A percentile compares a stretch with the other conserved stretches of the same genome.
These are phyloP conservation scores for Hydropsyche tenuis DNA, from an alignment of 1,140 invertebrate genomes.

Conservation along the genomic window DNA sequence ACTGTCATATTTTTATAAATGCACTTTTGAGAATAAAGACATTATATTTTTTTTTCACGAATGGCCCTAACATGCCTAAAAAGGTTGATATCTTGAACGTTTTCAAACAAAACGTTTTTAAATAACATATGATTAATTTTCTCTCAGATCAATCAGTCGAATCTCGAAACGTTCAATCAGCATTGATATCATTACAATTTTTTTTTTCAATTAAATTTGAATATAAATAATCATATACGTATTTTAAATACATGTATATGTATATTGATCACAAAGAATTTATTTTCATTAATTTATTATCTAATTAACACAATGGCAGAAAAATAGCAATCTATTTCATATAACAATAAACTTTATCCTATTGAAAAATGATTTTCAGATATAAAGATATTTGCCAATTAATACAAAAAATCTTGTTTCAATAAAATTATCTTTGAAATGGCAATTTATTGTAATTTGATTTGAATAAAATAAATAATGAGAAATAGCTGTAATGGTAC, in stretches of 20 bases:
- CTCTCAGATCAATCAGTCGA: slow-evolving; percentile 16
- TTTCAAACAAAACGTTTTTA: not conserved
- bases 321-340: slow-evolving; percentile 42
- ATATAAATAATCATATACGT: slow-evolving; percentile 15
- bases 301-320: slow-evolving; percentile 44
- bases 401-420: not conserved
- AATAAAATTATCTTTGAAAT: too few species aligned
- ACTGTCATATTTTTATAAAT: slow-evolving; percentile 8
- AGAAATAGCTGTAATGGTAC: not conserved
- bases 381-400: not conserved
- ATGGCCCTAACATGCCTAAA: not conserved
- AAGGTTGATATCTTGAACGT: not conserved
- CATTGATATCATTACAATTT: not conserved
- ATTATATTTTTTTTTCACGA: not conserved
- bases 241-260: slow-evolving; percentile 3
- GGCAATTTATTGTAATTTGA: too few species aligned
- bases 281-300: slow-evolving; percentile 39
- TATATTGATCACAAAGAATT: slow-evolving; percentile 23
- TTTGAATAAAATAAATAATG: not conserved
- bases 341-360: slow-evolving; percentile 23
- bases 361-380: not conserved
- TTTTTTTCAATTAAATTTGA: not conserved
- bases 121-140: not conserved
- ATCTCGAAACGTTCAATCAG: slow-evolving; percentile 9
- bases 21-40: slow-evolving; percentile 11